Percentiles rank a stretch among this genome's conserved stretches.
Conservation (phyloP, 2,113 vertebrate species). For the Archocentrus centrarchus region DNA sequence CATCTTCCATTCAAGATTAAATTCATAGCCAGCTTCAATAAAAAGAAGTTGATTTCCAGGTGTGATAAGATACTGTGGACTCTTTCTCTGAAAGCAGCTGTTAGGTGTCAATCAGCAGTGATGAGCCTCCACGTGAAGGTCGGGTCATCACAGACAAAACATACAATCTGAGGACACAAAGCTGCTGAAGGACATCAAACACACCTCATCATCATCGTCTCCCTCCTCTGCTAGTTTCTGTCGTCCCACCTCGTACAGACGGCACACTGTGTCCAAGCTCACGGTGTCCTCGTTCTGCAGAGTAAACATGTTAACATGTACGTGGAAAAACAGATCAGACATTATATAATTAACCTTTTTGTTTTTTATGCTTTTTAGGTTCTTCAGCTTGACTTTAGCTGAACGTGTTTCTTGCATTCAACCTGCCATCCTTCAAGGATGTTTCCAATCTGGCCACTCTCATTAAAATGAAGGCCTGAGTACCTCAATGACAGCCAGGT, state of each 20-base stretch:
- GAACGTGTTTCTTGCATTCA: no score
- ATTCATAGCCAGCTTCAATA: no score
- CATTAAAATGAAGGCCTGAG: rapidly evolving
- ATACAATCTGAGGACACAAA: neutral
- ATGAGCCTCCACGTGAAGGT: neutral
- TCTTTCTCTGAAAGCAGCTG: neutral
- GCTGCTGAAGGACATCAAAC: neutral
- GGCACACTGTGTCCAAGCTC: slow-evolving; percentile 95
- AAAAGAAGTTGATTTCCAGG: no score
- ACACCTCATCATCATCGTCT: slow-evolving; percentile 88
- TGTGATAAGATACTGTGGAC: neutral
- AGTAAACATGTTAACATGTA: neutral
- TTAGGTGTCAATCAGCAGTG: neutral
- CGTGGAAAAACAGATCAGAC: no score
- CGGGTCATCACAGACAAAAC: neutral
- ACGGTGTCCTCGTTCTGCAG: slow-evolving; percentile 92
- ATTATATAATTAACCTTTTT: no score
- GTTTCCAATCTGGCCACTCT: neutral
- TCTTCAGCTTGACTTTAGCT: no score
- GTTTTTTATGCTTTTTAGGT: no score
- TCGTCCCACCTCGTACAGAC: slow-evolving; percentile 94
- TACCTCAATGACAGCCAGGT: slow-evolving; percentile 98
- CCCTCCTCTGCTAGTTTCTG: slow-evolving; percentile 95
- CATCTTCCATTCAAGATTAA: no score
- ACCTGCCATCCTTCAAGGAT: no score